Evolutionary conservation across 23 tunicate species (phyloP), one percentile per base, ranked within the genome.

Genomic region (Trididemnum miniatum): DNA sequence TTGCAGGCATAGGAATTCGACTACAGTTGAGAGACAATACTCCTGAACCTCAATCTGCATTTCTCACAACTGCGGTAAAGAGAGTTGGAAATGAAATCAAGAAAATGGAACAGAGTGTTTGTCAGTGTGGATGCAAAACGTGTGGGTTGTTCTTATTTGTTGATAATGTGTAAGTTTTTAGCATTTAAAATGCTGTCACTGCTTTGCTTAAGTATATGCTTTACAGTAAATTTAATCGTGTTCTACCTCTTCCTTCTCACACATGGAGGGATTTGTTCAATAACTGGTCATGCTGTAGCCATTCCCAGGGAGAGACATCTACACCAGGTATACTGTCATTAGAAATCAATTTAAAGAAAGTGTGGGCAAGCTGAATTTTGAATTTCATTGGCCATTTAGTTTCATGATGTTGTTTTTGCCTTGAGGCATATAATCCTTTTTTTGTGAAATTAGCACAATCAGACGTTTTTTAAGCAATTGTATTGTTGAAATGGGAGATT

Each of bases 261-360:
- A 71, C 83, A 7, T 90, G 95, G 95, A 64, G 84, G 31, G 89
- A 90, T 59, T 33, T 90, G 39, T 90, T 80, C 54, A 82, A 84
- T 35, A 64, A 80, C 24, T 90, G 95, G 95, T 77, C 95, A 2
- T 90, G 95, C 34, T 90, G 95, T 59, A 80, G 89, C 50, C 86
- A 82, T 77, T 9, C 66, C 1, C 71, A 80, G 22, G 84, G 74
- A 64, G 30, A 34, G 69, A 78, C 82, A 20, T n/a, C n/a, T n/a
- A 80, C 73, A 80, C 57, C 84, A 80, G 84, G 84, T 80, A 5
- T n/a, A n/a, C n/a, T n/a, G n/a, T n/a, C n/a, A n/a, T n/a, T n/a
- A n/a, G n/a, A n/a, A n/a, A n/a, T n/a, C n/a, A n/a, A n/a, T n/a
- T n/a, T n/a, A n/a, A n/a, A n/a, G n/a, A n/a, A n/a, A n/a, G n/a